phyloP scores from a whole-genome alignment of 2,888 invertebrate genomes.

The Hipparchia sbordonii region DNA sequence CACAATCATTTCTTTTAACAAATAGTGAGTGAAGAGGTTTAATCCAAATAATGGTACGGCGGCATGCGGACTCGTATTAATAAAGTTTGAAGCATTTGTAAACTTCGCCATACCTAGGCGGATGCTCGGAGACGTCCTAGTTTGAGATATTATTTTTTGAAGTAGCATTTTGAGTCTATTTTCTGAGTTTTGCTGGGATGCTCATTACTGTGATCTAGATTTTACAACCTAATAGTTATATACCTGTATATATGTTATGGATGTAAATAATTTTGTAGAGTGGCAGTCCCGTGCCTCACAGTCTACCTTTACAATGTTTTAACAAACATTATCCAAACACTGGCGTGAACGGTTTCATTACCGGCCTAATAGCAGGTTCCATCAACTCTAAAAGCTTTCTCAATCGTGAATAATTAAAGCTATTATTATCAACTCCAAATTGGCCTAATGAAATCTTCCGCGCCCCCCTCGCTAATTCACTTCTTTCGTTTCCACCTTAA shows the following conservation, averaged over 20 bases:
- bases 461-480: conserved; percentile 42
- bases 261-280: no score
- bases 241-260: no score
- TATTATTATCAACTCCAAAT: conserved; percentile 67
- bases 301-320: background rate
- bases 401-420: conserved; percentile 73
- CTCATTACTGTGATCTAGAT: conserved; percentile 3
- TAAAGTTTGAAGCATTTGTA: conserved; percentile 14
- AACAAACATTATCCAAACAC: conserved; percentile 38
- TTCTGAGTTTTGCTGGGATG: conserved; percentile 1
- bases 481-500: conserved; percentile 38
- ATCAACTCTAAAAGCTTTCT: conserved; percentile 67
- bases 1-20: conserved; percentile 8
- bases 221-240: background rate
- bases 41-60: conserved; percentile 5
- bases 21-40: background rate
- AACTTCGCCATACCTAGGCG: background rate
- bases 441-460: conserved; percentile 65
- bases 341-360: conserved; percentile 58
- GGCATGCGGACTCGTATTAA: conserved; percentile 5
- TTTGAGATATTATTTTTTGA: conserved; percentile 10
- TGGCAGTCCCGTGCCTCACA: background rate
- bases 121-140: background rate
- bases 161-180: conserved; percentile 1
- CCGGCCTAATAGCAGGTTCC: conserved; percentile 62